Evolutionary conservation across 1,140 invertebrate species (phyloP), one percentile per base, ranked within the genome.

Genomic region (Mya arenaria): DNA sequence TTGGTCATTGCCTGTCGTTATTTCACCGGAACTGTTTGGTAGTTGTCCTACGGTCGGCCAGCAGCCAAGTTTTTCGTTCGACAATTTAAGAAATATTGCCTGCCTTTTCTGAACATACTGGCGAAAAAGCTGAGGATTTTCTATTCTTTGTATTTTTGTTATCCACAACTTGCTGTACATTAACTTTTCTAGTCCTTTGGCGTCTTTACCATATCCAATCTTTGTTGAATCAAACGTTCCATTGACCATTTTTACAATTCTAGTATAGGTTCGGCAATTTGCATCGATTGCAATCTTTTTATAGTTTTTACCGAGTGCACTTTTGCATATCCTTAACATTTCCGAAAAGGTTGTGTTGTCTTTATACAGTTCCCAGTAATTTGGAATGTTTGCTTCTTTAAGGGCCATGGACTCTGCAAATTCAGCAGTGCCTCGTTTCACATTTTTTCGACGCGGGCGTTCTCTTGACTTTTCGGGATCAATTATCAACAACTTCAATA

Each of bases 121-220:
- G n/a, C 63, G 15, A 28, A 60, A 81, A 6, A 81, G 55, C 5
- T 72, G 58, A 5, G 63, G 25, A 36, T 81, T 81, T 37, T 81
- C 78, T 17, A 81, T 65, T 19, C 78, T 71, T 55, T 81, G 32
- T 62, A 81, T 36, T 32, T 81, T 72, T 4, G 30, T 10, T 1
- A 81, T 68, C 25, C 32, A 13, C 17, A 81, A n/a, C 23, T 28
- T 28, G 6, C 28, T 30, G 34, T 72, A 79, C 1, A n/a, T 19
- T 15, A 36, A 3, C 23, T 15, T 15, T n/a, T 34, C 41, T 19
- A 81, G 66, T 13, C 56, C 56, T 4, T 1, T 25, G 10, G 78
- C 78, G 52, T 81, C 78, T 19, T 37, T 71, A 25, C 78, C 78
- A 30, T 69, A 2, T 4, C 66, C 78, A 52, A 72, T 28, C 15